A percentile compares a stretch with the other conserved stretches of the same genome.
phyloP scores from a whole-genome alignment of 1,140 invertebrate species.

The Trypoxylus dichotomus region DNA sequence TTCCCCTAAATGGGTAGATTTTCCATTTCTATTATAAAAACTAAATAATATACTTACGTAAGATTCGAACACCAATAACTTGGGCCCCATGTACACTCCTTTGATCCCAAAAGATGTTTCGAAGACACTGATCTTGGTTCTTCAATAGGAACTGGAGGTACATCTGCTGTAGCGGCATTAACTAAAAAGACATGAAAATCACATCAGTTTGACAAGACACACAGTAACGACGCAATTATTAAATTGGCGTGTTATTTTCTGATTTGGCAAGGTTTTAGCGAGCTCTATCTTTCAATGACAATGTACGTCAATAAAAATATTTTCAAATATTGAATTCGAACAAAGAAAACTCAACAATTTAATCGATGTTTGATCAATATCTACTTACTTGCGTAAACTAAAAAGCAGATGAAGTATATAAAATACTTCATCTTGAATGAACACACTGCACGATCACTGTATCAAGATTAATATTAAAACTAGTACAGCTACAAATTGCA shows the following conservation, averaged over 20 bases:
- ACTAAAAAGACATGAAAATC: not conserved
- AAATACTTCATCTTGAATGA: conserved; percentile 1
- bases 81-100: conserved; percentile 79
- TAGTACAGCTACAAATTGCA: not conserved
- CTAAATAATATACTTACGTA: conserved; percentile 62
- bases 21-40: no score
- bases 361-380: not conserved
- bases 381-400: not conserved
- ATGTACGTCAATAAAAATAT: not conserved
- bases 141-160: not conserved
- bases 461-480: not conserved
- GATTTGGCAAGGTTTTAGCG: not conserved
- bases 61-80: conserved; percentile 81
- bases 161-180: not conserved
- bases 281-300: not conserved
- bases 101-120: conserved; percentile 59
- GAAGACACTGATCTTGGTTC: not conserved
- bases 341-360: not conserved
- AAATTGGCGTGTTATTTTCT: not conserved
- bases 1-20: no score
- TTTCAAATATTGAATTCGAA: not conserved
- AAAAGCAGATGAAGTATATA: not conserved
- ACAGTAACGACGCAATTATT: not conserved
- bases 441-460: not conserved
- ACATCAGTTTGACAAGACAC: not conserved